These are phyloP conservation scores for Zaprionus lachaisei DNA, from an alignment of 1,140 invertebrate genomes.

Conservation along the genomic window DNA sequence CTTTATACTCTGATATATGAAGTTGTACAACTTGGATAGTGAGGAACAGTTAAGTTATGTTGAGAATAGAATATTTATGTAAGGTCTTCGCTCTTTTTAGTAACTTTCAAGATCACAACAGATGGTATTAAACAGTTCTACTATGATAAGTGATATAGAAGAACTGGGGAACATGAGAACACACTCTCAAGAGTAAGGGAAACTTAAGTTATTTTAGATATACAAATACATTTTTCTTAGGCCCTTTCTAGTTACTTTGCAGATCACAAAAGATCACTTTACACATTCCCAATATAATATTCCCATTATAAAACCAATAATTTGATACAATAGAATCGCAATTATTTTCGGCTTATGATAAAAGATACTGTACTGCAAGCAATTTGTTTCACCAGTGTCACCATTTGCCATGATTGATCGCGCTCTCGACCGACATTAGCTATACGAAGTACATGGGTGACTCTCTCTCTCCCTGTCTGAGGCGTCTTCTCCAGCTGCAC, in stretches of 20 bases:
- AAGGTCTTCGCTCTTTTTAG: too few species aligned
- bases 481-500: neutral
- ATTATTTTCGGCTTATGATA: neutral
- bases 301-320: neutral
- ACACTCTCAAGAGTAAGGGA: too few species aligned
- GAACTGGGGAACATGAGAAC: too few species aligned
- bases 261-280: neutral
- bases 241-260: neutral
- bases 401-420: neutral
- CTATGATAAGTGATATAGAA: too few species aligned
- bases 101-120: too few species aligned
- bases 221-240: too few species aligned
- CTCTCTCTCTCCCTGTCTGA: too few species aligned
- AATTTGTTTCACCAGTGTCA: conserved; percentile 2
- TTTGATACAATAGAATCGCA: neutral
- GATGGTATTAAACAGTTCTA: too few species aligned
- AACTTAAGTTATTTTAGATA: too few species aligned
- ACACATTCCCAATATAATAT: too few species aligned
- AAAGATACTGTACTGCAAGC: neutral
- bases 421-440: neutral
- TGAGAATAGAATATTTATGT: neutral
- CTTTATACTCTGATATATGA: too few species aligned
- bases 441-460: neutral
- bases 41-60: neutral
- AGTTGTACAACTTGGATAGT: neutral